Base-by-base conservation (phyloP, 1,140 invertebrate genomes). In the Diachasmimorpha longicaudata region DNA sequence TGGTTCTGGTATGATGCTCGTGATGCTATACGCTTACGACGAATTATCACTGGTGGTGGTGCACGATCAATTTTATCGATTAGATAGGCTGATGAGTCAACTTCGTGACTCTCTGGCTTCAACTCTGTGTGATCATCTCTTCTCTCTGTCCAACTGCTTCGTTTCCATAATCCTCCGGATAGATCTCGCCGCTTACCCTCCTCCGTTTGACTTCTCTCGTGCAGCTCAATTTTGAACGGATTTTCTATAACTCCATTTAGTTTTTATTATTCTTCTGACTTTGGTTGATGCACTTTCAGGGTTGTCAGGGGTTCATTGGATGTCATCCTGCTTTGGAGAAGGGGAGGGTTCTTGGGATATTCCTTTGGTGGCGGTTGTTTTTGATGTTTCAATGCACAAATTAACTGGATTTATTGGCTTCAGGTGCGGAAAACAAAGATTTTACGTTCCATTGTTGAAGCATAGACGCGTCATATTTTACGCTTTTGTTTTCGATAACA, bases 1-100 rank as follows among this genome's bases (percentile, higher is more conserved):
- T 46, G 14, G 25, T 46, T n/a, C 16, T 55, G 31, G 8, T n/a
- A 36, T 4, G 36, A 66, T 11, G 44, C n/a, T 63, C 23, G 42
- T 16, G 70, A 23, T 13, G 14, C 19, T 10, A 78, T 78, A n/a
- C 70, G 71, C 23, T 80, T 80, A 4, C 79, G 67, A 16, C 79
- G 48, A 31, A 80, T 80, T 0, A 80, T 74, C 23, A 80, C 79
- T 19, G 79, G 79, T 4, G 79, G 79, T 52, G 79, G 79, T 2
- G 76, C 55, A 72, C 77, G 72, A 70, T 75, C 72, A 58, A 44
- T 72, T 58, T 52, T 72, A 63, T 74, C 74, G 13, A 71, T 71
- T 23, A 71, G 70, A 71, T 71, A 76, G 8, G 36, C 44, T 19
- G 74, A 66, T 19, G 48, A 39, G 8, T 68, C 16, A 37, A 37